A percentile compares a stretch with the other conserved stretches of the same genome.
Conservation (phyloP, 2,797 vertebrate genomes). For the Petrocephalus sullivani region DNA sequence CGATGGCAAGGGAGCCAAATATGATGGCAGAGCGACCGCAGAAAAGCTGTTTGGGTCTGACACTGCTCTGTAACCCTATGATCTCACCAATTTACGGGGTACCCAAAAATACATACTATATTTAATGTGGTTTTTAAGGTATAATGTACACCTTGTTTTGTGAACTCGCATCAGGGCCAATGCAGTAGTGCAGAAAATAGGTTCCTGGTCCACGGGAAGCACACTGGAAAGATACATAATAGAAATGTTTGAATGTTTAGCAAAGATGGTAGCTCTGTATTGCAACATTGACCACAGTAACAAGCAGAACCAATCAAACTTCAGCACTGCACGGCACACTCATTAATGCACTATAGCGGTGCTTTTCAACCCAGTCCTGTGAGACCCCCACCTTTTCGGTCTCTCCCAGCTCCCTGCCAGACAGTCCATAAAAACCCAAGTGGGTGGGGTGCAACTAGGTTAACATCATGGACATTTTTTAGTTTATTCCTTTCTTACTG, state of each 20-base stretch:
- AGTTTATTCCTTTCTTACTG: background rate
- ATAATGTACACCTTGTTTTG: background rate
- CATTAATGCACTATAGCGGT: background rate
- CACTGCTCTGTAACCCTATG: slow-evolving; percentile 71
- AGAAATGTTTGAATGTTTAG: background rate
- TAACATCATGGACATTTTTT: background rate
- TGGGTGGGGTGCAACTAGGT: background rate
- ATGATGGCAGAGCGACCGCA: slow-evolving; percentile 70
- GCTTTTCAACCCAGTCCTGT: background rate
- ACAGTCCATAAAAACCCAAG: background rate
- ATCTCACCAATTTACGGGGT: background rate
- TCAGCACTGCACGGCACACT: background rate
- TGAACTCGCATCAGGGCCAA: background rate
- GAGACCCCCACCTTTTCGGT: background rate
- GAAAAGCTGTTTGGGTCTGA: slow-evolving; percentile 83
- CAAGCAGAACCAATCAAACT: background rate
- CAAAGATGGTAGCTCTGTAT: background rate
- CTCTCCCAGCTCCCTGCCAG: background rate
- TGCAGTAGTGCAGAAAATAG: background rate
- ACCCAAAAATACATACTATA: background rate
- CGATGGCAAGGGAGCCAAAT: slow-evolving; percentile 73
- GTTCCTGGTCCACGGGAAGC: background rate
- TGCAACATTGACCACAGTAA: background rate
- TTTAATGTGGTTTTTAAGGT: background rate
- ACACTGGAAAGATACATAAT: background rate